These are phyloP conservation scores for Acrobasis repandana DNA, from an alignment of 2,888 invertebrate species.

Conservation along the genomic window DNA sequence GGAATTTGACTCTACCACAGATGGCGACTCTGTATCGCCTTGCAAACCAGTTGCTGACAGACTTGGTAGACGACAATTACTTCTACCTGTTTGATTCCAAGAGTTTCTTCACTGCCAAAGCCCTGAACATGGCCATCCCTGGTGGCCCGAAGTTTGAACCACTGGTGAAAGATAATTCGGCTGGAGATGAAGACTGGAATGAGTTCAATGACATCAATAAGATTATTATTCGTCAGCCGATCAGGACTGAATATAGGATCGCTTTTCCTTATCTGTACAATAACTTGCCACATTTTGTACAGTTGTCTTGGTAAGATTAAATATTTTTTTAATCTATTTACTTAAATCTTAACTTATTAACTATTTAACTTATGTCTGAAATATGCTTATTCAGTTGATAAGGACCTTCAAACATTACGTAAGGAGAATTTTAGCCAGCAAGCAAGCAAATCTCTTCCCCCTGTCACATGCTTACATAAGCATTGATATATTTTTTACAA, in stretches of 20 bases:
- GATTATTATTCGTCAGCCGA: conserved; percentile 99
- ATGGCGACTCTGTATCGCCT: conserved; percentile 98
- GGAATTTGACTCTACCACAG: conserved; percentile 97
- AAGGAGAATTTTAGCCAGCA: too few species aligned
- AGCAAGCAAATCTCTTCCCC: too few species aligned
- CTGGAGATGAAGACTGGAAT: conserved; percentile 99
- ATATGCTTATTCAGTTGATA: too few species aligned
- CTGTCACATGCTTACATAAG: too few species aligned
- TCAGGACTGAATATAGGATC: conserved; percentile 99
- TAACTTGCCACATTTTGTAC: conserved; percentile 99
- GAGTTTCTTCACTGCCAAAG: conserved; percentile 99
- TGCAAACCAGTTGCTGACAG: conserved; percentile 98
- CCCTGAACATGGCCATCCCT: conserved; percentile 99
- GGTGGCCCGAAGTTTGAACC: conserved; percentile 99
- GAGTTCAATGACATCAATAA: conserved; percentile 99
- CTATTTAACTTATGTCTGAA: too few species aligned
- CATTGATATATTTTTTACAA: too few species aligned
- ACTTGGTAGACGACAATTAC: conserved; percentile 98
- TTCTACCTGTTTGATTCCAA: conserved; percentile 99
- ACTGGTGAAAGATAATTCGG: conserved; percentile 97
- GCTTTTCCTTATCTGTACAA: conserved; percentile 99
- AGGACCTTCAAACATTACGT: too few species aligned
- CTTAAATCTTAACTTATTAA: too few species aligned
- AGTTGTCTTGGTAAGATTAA: conserved; percentile 96
- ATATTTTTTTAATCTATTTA: not conserved